These are phyloP conservation scores for Porites australiensis DNA, from an alignment of 64 coral and sea anemone species.

Conservation along the genomic window DNA sequence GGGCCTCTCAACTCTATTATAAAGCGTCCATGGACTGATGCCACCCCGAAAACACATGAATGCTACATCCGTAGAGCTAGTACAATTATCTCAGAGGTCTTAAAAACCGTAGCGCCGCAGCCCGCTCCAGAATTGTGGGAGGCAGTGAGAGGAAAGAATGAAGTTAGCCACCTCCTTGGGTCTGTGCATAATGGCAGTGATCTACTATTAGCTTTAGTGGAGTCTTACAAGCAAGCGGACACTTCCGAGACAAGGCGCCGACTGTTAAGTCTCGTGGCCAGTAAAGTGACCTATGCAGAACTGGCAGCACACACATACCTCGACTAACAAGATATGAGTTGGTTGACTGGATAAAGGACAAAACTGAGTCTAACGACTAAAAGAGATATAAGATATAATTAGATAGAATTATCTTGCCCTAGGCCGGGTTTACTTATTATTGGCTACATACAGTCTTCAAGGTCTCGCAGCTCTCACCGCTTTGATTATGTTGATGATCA, in stretches of 20 bases:
- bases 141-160: not conserved
- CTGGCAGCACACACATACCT: too few species aligned
- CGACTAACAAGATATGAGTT: too few species aligned
- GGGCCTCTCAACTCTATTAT: conserved; percentile 22
- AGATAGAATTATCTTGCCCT: too few species aligned
- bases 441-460: too few species aligned
- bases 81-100: conserved; percentile 7
- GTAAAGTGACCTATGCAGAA: too few species aligned
- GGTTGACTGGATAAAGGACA: too few species aligned
- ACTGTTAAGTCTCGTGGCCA: conserved; percentile 52
- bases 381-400: too few species aligned
- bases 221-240: conserved; percentile 51
- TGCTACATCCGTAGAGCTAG: conserved; percentile 6
- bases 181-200: not conserved
- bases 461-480: too few species aligned
- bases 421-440: too few species aligned
- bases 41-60: conserved; percentile 7
- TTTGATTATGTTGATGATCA: not conserved
- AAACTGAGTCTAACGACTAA: too few species aligned
- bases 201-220: conserved; percentile 22
- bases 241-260: conserved; percentile 27
- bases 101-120: conserved; percentile 12
- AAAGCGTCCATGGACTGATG: not conserved
- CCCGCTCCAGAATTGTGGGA: not conserved
- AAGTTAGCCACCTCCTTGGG: not conserved